A percentile compares a stretch with the other conserved stretches of the same genome.
Evolutionary conservation across 2,113 vertebrate species (phyloP).

Genomic region (Oriolus oriolus): DNA sequence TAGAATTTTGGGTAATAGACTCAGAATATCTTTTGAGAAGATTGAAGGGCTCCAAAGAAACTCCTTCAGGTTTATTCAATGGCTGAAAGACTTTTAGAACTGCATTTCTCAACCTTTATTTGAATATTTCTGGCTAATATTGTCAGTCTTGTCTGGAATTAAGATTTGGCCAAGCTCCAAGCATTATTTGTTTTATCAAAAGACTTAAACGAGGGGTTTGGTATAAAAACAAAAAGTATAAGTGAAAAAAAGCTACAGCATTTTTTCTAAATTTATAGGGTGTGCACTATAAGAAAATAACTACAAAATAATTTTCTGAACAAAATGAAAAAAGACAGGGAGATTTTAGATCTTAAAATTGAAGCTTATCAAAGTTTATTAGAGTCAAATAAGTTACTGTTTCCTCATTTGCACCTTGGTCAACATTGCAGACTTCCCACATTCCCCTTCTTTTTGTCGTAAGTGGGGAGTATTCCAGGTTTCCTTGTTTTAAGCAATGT

Average conservation of each 20-base stretch:
- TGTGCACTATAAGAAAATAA: neutral
- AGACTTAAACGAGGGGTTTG: neutral
- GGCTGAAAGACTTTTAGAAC: neutral
- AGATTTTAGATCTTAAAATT: neutral
- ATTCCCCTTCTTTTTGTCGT: neutral
- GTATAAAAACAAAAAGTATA: neutral
- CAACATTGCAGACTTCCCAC: neutral
- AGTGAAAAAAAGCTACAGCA: neutral
- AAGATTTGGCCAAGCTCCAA: neutral
- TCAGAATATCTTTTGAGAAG: neutral
- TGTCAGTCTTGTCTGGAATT: neutral
- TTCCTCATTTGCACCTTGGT: neutral
- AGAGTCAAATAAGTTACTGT: neutral
- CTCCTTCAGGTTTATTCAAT: neutral
- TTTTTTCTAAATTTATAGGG: neutral
- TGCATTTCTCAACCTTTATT: neutral
- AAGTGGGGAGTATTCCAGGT: neutral
- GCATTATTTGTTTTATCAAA: neutral
- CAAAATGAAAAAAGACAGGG: neutral
- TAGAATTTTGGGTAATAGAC: neutral
- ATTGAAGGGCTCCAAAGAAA: neutral
- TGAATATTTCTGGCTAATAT: neutral
- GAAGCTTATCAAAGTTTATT: neutral
- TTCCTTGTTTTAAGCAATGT: neutral
- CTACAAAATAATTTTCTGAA: neutral